phyloP scores from a whole-genome alignment of 2,797 vertebrate genomes.

The Sylvilagus floridanus region DNA sequence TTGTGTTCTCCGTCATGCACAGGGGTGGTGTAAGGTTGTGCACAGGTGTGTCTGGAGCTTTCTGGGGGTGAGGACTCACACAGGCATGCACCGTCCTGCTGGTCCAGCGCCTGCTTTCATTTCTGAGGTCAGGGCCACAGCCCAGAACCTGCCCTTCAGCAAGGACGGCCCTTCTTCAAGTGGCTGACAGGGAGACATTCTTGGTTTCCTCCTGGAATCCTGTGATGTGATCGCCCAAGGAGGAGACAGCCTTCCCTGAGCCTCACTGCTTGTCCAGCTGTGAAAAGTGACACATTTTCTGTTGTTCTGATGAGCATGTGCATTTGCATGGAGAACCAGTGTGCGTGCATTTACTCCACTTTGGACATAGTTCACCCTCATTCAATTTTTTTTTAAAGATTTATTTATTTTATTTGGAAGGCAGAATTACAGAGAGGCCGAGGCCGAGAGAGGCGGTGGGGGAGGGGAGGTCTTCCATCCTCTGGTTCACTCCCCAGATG shows the following conservation, averaged over 20 bases:
- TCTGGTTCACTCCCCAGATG: too few relatives aligned
- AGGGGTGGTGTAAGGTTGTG: neutral
- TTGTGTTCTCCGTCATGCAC: neutral
- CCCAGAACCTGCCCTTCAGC: neutral
- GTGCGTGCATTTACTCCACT: neutral
- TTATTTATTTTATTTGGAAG: too few relatives aligned
- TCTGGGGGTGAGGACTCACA: neutral
- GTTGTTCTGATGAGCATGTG: neutral
- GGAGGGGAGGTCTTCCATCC: too few relatives aligned
- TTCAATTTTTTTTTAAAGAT: neutral
- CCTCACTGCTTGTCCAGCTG: neutral
- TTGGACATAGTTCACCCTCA: neutral
- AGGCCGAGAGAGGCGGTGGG: too few relatives aligned
- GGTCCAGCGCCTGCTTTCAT: neutral
- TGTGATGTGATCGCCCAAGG: neutral
- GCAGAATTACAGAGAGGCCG: too few relatives aligned
- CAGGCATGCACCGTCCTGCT: neutral
- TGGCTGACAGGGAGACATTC: neutral
- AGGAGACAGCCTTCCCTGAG: neutral
- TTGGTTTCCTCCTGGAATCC: neutral
- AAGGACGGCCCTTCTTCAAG: neutral
- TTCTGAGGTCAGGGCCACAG: neutral
- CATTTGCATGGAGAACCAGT: too few relatives aligned
- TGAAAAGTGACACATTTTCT: neutral
- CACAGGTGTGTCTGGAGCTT: neutral